These are phyloP conservation scores for Catharus ustulatus DNA, from an alignment of 2,797 vertebrate genomes.

Conservation along the genomic window DNA sequence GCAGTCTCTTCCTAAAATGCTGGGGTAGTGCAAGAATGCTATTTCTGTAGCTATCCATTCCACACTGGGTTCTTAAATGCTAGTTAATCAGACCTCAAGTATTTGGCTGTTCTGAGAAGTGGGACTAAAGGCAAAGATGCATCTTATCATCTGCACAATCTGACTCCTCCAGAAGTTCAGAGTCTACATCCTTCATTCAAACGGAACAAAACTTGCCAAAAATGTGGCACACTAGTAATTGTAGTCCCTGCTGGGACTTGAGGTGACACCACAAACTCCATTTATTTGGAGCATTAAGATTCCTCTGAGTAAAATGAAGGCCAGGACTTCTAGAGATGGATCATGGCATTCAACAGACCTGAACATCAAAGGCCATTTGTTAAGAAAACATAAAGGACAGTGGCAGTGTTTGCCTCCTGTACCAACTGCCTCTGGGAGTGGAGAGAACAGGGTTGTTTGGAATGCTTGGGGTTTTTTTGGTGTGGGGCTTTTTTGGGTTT, in stretches of 20 bases:
- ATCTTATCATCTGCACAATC: conserved; percentile 2
- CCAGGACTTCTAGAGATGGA: background rate
- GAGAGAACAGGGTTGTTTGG: background rate
- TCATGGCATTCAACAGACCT: background rate
- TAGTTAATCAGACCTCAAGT: conserved; percentile 66
- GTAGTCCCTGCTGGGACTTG: conserved; percentile 16
- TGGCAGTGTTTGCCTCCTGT: background rate
- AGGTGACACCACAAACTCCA: conserved; percentile 27
- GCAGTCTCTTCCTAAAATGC: conserved; percentile 26
- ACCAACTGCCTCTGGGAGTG: background rate
- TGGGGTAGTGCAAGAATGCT: conserved; percentile 23
- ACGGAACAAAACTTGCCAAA: background rate
- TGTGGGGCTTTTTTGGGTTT: background rate
- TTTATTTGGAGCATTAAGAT: background rate
- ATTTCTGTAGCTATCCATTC: conserved; percentile 51
- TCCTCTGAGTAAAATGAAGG: background rate
- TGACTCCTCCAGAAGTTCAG: conserved; percentile 27
- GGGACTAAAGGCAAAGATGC: background rate
- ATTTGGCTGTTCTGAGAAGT: conserved; percentile 54
- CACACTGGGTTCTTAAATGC: conserved; percentile 35
- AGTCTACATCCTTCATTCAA: background rate
- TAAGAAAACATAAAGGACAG: background rate
- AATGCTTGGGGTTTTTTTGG: background rate
- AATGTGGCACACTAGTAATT: conserved; percentile 12
- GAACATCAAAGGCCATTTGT: background rate